phyloP scores from a whole-genome alignment of 2,113 vertebrate genomes.

The Macaca nemestrina region DNA sequence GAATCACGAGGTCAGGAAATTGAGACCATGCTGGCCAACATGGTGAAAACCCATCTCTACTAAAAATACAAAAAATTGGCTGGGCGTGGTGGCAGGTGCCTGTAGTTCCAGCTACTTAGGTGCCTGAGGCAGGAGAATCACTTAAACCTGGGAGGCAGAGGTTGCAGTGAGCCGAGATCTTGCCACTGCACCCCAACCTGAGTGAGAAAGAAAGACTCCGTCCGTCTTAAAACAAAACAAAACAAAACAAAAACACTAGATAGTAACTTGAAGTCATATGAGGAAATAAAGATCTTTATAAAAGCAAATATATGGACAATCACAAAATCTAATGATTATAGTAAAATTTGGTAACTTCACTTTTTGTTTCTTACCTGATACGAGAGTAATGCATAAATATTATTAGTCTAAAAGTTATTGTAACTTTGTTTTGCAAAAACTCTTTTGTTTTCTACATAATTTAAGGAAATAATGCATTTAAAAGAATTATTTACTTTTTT shows the following conservation, averaged over 20 bases:
- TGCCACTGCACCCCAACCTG: too few relatives aligned
- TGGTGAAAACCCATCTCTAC: too few relatives aligned
- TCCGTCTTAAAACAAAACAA: too few relatives aligned
- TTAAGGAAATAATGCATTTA: background rate
- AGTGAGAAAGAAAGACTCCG: rapidly evolving
- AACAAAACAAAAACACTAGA: background rate
- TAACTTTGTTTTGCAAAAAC: background rate
- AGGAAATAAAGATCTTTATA: background rate
- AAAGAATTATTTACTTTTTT: background rate
- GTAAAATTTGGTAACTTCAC: background rate
- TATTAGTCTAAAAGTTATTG: background rate
- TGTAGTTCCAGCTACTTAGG: too few relatives aligned
- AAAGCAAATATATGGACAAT: background rate
- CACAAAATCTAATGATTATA: background rate
- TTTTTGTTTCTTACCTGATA: background rate
- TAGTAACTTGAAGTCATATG: background rate
- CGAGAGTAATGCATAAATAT: background rate
- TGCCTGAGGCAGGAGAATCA: too few relatives aligned
- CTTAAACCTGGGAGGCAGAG: too few relatives aligned
- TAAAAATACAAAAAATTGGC: too few relatives aligned
- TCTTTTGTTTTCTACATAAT: background rate
- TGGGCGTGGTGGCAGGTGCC: rapidly evolving
- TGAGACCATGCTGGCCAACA: too few relatives aligned
- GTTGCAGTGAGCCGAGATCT: rapidly evolving
- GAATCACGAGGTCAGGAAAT: too few relatives aligned